Base-by-base conservation (phyloP, 2,797 vertebrate species). In the Delichon dasypus region DNA sequence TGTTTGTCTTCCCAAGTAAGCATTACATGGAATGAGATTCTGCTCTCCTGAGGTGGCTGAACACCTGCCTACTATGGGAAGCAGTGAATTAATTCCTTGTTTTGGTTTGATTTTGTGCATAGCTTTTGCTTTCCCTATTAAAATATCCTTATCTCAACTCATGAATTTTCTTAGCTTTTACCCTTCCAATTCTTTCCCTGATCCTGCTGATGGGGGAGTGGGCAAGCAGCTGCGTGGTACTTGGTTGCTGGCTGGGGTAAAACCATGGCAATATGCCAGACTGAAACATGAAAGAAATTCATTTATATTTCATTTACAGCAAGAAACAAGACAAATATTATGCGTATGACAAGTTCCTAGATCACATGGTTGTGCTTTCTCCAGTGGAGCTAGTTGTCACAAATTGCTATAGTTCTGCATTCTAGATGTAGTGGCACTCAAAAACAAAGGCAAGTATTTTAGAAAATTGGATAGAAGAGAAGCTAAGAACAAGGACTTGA, bases 401-500 rank as follows among this genome's bases (percentile, higher is more conserved):
- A 40, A 85, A 32, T 71, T 95, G 54, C 50, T 83, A 32, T 58
- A 78, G 70, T 62, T 75, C 65, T 89, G 18, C 30, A 23, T 85
- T 93, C 89, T 85, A 80, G 54, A 81, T 67, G 42, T 29, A 81
- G 36, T 76, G 60, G 61, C 38, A 79, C 42, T 87, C 44, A 60
- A 67, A 90, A 90, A 29, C 60, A 95, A 93, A 91, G 20, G 30
- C 66, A 94, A 91, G 92, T 61, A 76, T 93, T 94, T 94, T 57
- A 90, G 88, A 94, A 94, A 96, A 95, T 68, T 85, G 64, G 25
- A 48, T 79, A 75, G 87, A 87, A 92, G 13, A 92, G 62, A 90
- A 88, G 64, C 67, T 90, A 96, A 94, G 94, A 88, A 70, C 48
- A 74, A 93, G 89, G 74, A 86, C 60, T 93, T 81, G 64, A 96